These are phyloP conservation scores for Micromussa lordhowensis DNA, from an alignment of 92 coral and sea anemone genomes.

Conservation along the genomic window DNA sequence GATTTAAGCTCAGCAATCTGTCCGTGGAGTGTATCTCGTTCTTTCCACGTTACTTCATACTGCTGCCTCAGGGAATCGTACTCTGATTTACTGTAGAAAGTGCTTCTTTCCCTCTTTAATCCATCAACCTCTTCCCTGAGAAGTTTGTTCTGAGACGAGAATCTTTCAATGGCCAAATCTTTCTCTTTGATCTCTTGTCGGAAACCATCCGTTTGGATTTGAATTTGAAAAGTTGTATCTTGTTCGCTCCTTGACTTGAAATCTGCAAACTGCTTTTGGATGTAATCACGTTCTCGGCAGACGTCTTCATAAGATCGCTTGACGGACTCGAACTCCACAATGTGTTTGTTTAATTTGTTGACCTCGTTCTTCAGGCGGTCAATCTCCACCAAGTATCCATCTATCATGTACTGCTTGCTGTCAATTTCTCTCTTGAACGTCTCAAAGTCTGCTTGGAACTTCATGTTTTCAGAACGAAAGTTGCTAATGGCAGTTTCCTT, in stretches of 20 bases:
- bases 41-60: constrained; percentile 31
- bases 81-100: constrained; percentile 20
- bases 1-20: constrained; percentile 14
- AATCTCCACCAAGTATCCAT: constrained; percentile 19
- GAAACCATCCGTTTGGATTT: constrained; percentile 34
- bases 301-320: constrained; percentile 41
- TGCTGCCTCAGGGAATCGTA: constrained; percentile 31
- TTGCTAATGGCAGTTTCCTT: constrained; percentile 42
- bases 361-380: constrained; percentile 21
- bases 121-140: constrained; percentile 52
- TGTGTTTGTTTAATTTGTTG: neutral
- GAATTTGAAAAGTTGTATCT: constrained; percentile 14
- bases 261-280: constrained; percentile 22
- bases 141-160: constrained; percentile 28
- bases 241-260: constrained; percentile 30
- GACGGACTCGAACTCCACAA: constrained; percentile 23
- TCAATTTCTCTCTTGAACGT: constrained; percentile 34
- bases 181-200: constrained; percentile 57
- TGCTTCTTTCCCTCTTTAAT: constrained; percentile 17
- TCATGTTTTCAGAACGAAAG: constrained; percentile 40
- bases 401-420: constrained; percentile 21
- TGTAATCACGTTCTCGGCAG: constrained; percentile 46
- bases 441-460: constrained; percentile 44
- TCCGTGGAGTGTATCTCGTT: neutral
- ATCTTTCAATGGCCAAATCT: constrained; percentile 35